Percentiles rank a stretch among this genome's conserved stretches.
Conservation (phyloP, 1,140 invertebrate species). For the Conus ventricosus region DNA sequence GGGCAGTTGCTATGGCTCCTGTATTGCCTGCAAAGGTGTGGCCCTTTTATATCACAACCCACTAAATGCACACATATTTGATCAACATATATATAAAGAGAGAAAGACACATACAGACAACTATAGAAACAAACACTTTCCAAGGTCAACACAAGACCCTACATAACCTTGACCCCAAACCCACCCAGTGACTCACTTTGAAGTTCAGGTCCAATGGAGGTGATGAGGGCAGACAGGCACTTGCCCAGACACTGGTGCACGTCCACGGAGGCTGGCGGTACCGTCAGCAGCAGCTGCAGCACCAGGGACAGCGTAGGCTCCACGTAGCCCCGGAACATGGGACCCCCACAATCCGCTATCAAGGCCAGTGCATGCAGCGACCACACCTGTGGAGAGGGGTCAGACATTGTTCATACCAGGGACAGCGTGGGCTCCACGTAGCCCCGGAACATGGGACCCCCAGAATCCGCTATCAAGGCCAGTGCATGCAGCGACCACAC, state of each 20-base stretch:
- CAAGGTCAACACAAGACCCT: too few species aligned
- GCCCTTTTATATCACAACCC: too few species aligned
- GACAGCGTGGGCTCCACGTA: slow-evolving; percentile 96
- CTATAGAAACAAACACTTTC: too few species aligned
- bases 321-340: slow-evolving; percentile 98
- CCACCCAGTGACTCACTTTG: slow-evolving; percentile 81
- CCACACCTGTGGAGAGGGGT: slow-evolving; percentile 85
- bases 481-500: slow-evolving; percentile 97
- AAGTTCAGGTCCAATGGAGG: slow-evolving; percentile 97
- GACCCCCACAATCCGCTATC: slow-evolving; percentile 97
- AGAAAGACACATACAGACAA: too few species aligned
- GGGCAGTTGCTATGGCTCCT: slow-evolving; percentile 68
- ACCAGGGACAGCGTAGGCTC: slow-evolving; percentile 93
- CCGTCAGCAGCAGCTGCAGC: slow-evolving; percentile 90
- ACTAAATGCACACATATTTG: too few species aligned
- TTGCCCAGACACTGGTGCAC: slow-evolving; percentile 96
- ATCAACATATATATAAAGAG: too few species aligned
- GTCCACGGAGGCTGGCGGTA: slow-evolving; percentile 92
- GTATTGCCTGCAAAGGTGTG: slow-evolving; percentile 76
- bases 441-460: slow-evolving; percentile 97
- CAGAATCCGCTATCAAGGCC: slow-evolving; percentile 96
- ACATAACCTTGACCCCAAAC: too few species aligned
- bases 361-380: slow-evolving; percentile 94
- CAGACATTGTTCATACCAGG: slow-evolving; percentile 36
- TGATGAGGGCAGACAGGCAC: slow-evolving; percentile 93